A percentile compares a stretch with the other conserved stretches of the same genome.
These are phyloP conservation scores for Anoplius nigerrimus DNA, from an alignment of 2,888 invertebrate genomes.

Conservation along the genomic window DNA sequence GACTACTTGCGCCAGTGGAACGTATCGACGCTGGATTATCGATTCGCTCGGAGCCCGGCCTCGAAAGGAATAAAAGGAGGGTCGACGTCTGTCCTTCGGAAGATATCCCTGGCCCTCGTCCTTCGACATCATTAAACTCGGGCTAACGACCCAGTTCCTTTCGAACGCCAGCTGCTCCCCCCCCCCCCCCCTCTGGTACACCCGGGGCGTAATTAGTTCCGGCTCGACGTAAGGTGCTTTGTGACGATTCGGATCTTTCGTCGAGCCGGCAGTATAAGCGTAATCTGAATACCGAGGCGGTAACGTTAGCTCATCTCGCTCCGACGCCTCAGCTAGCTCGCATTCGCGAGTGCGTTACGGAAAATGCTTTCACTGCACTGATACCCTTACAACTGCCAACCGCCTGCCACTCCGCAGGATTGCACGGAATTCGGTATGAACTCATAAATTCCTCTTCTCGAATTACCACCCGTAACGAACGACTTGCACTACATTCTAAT, in stretches of 20 bases:
- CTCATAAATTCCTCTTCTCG: no score
- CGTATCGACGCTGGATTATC: conserved; percentile 52
- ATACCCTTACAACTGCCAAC: conserved; percentile 19
- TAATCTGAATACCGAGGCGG: not conserved
- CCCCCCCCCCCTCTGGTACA: conserved; percentile 13
- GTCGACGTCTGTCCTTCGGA: conserved; percentile 42
- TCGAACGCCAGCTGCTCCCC: conserved; percentile 47
- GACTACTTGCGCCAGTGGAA: conserved; percentile 41
- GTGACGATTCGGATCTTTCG: conserved; percentile 24
- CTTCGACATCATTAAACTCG: conserved; percentile 54
- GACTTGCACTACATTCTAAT: no score
- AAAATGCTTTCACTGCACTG: not conserved
- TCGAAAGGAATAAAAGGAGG: conserved; percentile 9
- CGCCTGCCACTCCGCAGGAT: not conserved
- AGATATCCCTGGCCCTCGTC: conserved; percentile 41
- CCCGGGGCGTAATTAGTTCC: conserved; percentile 56
- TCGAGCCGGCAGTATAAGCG: not conserved
- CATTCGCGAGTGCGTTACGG: conserved; percentile 8
- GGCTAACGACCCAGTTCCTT: conserved; percentile 57
- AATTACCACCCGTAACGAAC: no score
- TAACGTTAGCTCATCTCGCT: not conserved
- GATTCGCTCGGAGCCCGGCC: conserved; percentile 53
- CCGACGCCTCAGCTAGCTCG: not conserved
- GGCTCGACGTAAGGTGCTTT: conserved; percentile 40
- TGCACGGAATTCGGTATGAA: no score